phyloP scores from a whole-genome alignment of 2,113 vertebrate genomes.

The Rutilus rutilus region DNA sequence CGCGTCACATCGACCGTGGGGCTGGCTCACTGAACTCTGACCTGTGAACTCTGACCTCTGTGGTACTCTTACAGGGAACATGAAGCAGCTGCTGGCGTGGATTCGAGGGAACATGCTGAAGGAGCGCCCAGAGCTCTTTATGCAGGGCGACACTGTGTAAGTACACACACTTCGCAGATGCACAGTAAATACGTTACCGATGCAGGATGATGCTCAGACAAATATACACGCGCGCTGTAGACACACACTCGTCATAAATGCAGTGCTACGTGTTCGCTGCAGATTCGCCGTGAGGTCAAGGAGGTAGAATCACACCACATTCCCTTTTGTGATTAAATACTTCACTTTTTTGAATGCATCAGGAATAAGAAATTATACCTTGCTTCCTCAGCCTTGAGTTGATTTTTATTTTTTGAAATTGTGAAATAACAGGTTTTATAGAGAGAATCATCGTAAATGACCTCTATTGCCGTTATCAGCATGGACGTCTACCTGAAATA shows the following conservation, averaged over 20 bases:
- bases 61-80: slow-evolving; percentile 82
- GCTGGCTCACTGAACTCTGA: slow-evolving; percentile 71
- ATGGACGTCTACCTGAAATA: neutral
- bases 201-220: slow-evolving; percentile 25
- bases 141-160: slow-evolving; percentile 96
- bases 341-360: neutral
- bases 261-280: neutral
- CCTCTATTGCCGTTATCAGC: neutral
- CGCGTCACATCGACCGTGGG: slow-evolving; percentile 79
- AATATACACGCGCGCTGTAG: slow-evolving; percentile 15
- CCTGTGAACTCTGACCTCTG: slow-evolving; percentile 68
- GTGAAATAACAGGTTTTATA: neutral
- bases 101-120: slow-evolving; percentile 93
- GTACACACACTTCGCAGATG: slow-evolving; percentile 56
- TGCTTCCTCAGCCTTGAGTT: neutral
- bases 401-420: neutral
- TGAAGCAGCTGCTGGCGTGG: slow-evolving; percentile 93
- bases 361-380: neutral
- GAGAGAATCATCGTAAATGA: neutral
- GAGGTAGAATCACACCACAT: neutral
- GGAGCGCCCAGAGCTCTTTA: slow-evolving; percentile 92
- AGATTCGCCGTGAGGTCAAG: neutral
- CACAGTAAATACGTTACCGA: slow-evolving; percentile 19
- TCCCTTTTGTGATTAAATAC: neutral
- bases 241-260: slow-evolving; percentile 4